Percentiles rank a stretch among this genome's conserved stretches.
Conservation (phyloP, 2,888 invertebrate genomes). For the Dryomyza anilis region DNA sequence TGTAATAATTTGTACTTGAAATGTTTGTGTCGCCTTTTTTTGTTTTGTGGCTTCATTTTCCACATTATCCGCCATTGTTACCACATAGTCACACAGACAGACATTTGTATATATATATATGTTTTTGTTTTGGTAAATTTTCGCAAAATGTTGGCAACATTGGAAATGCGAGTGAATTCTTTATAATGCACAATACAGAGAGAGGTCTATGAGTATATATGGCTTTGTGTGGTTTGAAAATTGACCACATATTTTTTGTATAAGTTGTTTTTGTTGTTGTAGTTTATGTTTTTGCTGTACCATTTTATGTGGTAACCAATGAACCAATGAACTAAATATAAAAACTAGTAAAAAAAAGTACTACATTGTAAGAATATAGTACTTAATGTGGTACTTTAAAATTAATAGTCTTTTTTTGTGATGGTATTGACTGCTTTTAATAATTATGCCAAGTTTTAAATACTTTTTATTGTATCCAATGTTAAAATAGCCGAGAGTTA, state of each 20-base stretch:
- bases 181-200: not conserved
- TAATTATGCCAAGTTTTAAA: too few relatives aligned
- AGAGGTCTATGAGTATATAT: conserved; percentile 1
- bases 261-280: conserved; percentile 5
- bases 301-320: too few relatives aligned
- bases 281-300: not conserved
- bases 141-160: too few relatives aligned
- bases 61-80: conserved; percentile 1
- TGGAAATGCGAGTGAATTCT: not conserved
- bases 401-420: too few relatives aligned
- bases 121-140: not conserved
- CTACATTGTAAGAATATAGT: too few relatives aligned
- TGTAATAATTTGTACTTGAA: conserved; percentile 16
- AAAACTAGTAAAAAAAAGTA: too few relatives aligned
- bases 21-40: not conserved
- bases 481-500: too few relatives aligned
- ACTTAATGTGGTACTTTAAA: too few relatives aligned
- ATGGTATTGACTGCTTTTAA: too few relatives aligned
- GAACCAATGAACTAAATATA: too few relatives aligned
- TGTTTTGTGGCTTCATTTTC: not conserved
- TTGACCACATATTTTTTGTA: conserved; percentile 1
- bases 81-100: not conserved
- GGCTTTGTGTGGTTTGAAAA: not conserved
- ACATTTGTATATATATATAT: not conserved
- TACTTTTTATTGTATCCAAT: too few relatives aligned